These are phyloP conservation scores for Pipistrellus kuhlii DNA, from an alignment of 2,797 vertebrate species.

Conservation along the genomic window DNA sequence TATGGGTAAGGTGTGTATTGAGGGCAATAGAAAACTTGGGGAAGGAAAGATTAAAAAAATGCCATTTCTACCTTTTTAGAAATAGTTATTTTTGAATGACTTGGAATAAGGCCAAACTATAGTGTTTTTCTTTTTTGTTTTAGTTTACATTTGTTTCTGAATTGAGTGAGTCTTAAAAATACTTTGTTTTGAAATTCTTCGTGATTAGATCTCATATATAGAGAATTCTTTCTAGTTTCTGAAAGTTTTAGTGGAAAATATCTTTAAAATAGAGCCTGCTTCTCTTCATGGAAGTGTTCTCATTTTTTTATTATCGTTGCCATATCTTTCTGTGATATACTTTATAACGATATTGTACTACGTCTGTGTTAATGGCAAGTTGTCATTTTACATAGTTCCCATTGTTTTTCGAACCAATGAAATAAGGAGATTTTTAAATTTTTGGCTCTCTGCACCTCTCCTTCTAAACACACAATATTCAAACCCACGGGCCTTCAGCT, in stretches of 20 bases:
- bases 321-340: background rate
- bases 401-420: conserved; percentile 76
- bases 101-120: conserved; percentile 84
- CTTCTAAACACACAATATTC: conserved; percentile 62
- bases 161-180: conserved; percentile 83
- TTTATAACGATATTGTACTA: conserved; percentile 12
- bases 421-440: conserved; percentile 80
- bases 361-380: conserved; percentile 57
- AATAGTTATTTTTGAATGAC: conserved; percentile 88
- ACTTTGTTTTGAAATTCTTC: conserved; percentile 79
- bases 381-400: conserved; percentile 69
- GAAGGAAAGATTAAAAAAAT: conserved; percentile 87
- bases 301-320: conserved; percentile 56
- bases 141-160: conserved; percentile 85
- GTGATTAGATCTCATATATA: conserved; percentile 71
- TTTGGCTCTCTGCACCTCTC: conserved; percentile 70
- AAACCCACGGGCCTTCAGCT: conserved; percentile 78
- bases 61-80: conserved; percentile 88
- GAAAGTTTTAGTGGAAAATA: conserved; percentile 76
- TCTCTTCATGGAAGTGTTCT: conserved; percentile 60
- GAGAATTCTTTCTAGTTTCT: conserved; percentile 77
- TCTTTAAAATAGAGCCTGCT: conserved; percentile 72
- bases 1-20: conserved; percentile 86
- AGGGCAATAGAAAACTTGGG: conserved; percentile 88
- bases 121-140: conserved; percentile 64